A percentile compares a stretch with the other conserved stretches of the same genome.
These are phyloP conservation scores for Gonocerus acuteangulatus DNA, from an alignment of 2,888 invertebrate species.

Conservation along the genomic window DNA sequence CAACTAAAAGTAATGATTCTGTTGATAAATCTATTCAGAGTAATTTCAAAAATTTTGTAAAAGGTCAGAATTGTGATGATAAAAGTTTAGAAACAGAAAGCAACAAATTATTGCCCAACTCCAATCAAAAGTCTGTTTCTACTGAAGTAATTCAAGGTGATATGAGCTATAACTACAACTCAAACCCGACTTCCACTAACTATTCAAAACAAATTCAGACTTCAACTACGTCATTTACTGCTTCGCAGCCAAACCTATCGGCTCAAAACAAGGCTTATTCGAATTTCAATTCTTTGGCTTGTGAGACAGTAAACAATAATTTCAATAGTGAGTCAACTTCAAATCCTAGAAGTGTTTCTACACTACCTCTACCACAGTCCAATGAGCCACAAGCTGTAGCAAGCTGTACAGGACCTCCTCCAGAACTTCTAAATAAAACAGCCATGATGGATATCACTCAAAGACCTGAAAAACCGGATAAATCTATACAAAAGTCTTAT, in stretches of 20 bases:
- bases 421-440: no score
- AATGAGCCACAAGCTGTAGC: no score
- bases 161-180: background rate
- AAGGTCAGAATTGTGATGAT: no score
- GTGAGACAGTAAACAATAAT: background rate
- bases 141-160: slow-evolving; percentile 1
- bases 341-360: background rate
- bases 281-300: background rate
- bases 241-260: background rate
- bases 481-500: background rate
- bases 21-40: background rate
- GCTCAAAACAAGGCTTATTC: background rate
- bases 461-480: background rate
- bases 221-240: background rate
- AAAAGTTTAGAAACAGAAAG: background rate
- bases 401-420: no score
- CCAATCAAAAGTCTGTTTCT: slow-evolving; percentile 4
- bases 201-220: slow-evolving; percentile 1
- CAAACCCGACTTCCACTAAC: background rate
- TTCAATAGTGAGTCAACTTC: background rate
- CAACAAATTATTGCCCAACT: background rate
- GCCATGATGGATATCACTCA: no score
- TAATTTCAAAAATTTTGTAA: background rate
- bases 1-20: slow-evolving; percentile 2
- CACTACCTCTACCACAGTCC: background rate